phyloP scores from a whole-genome alignment of 2,113 vertebrate species.

The Hypomesus transpacificus region DNA sequence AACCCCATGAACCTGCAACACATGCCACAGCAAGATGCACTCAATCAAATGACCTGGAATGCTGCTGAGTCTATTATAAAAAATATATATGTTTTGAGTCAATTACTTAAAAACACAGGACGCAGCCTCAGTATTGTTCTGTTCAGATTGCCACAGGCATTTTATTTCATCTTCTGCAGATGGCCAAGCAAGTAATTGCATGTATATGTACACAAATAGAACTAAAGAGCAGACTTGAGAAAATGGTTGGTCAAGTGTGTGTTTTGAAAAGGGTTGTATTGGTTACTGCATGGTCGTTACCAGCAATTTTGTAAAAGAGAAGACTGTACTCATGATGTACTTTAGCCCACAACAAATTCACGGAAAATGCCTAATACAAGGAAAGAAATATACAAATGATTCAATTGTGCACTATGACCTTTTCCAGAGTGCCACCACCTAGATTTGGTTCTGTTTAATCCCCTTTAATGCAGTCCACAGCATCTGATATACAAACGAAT shows the following conservation, averaged over 20 bases:
- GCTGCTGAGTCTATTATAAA: no score
- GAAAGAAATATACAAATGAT: neutral
- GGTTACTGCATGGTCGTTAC: no score
- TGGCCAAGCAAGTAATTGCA: constrained; percentile 9
- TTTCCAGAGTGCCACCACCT: neutral
- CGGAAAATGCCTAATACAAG: neutral
- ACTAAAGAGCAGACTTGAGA: constrained; percentile 11
- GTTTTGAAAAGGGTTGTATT: neutral
- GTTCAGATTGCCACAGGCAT: constrained; percentile 19
- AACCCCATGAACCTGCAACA: no score
- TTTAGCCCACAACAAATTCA: no score
- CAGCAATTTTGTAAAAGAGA: no score
- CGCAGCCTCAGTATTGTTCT: constrained; percentile 22
- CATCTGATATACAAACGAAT: neutral
- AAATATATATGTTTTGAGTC: neutral
- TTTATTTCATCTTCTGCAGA: constrained; percentile 26
- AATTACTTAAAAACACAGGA: constrained; percentile 18
- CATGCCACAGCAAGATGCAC: no score
- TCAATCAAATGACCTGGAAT: no score
- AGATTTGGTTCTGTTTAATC: neutral
- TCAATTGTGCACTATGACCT: no score
- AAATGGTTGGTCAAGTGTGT: constrained; percentile 15
- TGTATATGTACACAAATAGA: constrained; percentile 33
- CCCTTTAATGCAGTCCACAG: neutral
- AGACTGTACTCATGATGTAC: neutral